A percentile compares a stretch with the other conserved stretches of the same genome.
These are phyloP conservation scores for Myiotriccus ornatus DNA, from an alignment of 2,797 vertebrate genomes.

Conservation along the genomic window DNA sequence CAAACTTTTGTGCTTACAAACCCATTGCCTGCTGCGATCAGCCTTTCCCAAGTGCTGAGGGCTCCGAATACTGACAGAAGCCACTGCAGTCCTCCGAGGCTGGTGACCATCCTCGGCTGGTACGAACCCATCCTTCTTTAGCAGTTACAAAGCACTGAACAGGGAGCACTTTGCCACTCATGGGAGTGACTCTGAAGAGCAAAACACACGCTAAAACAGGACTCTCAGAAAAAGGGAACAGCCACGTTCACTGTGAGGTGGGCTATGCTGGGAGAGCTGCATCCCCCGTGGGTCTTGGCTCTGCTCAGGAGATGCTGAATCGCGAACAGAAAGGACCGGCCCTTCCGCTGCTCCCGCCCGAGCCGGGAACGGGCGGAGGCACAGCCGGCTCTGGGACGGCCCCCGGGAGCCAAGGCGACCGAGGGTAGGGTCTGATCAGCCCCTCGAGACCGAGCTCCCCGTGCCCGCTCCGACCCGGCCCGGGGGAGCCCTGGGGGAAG, in stretches of 20 bases:
- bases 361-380: neutral
- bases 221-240: neutral
- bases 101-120: neutral
- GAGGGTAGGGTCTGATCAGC: neutral
- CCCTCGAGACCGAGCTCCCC: neutral
- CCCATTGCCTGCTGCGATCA: neutral
- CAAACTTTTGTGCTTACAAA: neutral
- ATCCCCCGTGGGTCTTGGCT: neutral
- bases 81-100: neutral
- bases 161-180: neutral
- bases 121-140: rapidly evolving
- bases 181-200: neutral
- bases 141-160: neutral
- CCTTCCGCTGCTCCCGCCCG: neutral
- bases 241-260: rapidly evolving
- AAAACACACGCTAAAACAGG: neutral
- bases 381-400: neutral
- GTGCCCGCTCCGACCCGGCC: neutral
- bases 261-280: rapidly evolving
- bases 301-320: neutral
- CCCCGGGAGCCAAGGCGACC: neutral
- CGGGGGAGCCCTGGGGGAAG: neutral
- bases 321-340: no score
- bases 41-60: neutral
- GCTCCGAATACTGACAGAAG: neutral